Evolutionary conservation across 2,888 invertebrate species (phyloP), one percentile per base, ranked within the genome.

Genomic region (Apotomis betuletana): DNA sequence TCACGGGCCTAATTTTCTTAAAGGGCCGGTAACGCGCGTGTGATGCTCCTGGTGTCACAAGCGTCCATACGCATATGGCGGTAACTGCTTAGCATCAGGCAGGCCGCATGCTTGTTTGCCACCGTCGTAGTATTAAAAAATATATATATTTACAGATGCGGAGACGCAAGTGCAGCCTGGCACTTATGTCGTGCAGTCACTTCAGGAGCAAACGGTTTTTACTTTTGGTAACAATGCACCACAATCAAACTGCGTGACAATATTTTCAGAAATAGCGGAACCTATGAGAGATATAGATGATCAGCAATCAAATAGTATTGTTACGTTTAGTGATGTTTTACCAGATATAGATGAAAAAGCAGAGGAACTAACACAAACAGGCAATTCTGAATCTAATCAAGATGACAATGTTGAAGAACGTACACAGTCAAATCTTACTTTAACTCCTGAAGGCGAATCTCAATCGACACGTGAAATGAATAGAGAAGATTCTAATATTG

Each of bases 171-270:
- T 55, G 5, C 54, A 64, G 4, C 10, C 54, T 9, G 41, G 54
- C 15, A 27, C 44, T 8, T 27, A 44, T 27, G 55, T 64, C 15
- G 44, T 64, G 27, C 64, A 64, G 15, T 27, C 64, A 27, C 27
- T 64, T 38, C 10, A 54, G 0, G 10, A 6, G 0, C 41, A 54
- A 54, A 6, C 44, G 55, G 15, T 15, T 9, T 64, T 64, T 27
- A 64, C 15, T 15, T 41, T 4, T 3, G 41, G 9, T 15, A 44
- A 46, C 3, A 46, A 64, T 6, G 12, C 41, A 5, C 5, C 64
- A 64, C 38, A 41, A 8, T n/a, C 15, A 0, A 6, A 54, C 13
- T 41, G 38, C 41, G 54, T 38, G 41, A 5, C 63, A 10, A 41
- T 15, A 15, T 15, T 15, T 10, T 13, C 52, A 10, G 54, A 13